These are phyloP conservation scores for Temnothorax longispinosus DNA, from an alignment of 1,140 invertebrate species.

Conservation along the genomic window DNA sequence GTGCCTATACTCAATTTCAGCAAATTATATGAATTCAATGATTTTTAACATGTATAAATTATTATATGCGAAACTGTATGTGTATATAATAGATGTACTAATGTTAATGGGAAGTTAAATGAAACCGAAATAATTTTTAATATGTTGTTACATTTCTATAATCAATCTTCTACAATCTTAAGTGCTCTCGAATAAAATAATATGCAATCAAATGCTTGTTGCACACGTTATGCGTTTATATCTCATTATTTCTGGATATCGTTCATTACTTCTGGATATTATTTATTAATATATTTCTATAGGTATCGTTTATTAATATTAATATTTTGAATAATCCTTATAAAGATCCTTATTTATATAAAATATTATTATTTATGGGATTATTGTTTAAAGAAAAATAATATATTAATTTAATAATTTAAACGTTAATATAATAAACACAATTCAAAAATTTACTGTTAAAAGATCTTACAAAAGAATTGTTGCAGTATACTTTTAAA, in stretches of 20 bases:
- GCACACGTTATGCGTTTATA: background rate
- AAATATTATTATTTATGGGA: background rate
- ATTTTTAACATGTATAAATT: constrained; percentile 28
- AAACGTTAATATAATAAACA: background rate
- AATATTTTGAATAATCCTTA: background rate
- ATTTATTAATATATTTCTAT: background rate
- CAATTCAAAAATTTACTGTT: background rate
- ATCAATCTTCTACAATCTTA: constrained; percentile 24
- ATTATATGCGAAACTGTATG: background rate
- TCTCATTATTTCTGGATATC: background rate
- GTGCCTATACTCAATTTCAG: constrained; percentile 13
- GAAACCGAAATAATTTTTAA: constrained; percentile 26
- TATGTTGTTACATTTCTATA: constrained; percentile 33
- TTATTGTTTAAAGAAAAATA: background rate
- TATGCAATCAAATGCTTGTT: constrained; percentile 11
- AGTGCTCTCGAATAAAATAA: constrained; percentile 31
- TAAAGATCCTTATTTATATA: background rate
- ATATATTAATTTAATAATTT: background rate
- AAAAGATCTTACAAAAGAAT: background rate
- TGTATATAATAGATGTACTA: constrained; percentile 17
- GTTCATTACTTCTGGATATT: background rate
- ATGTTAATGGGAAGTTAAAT: constrained; percentile 3
- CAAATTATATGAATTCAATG: constrained; percentile 17
- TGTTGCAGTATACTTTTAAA: background rate
- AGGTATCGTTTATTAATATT: background rate